Evolutionary conservation across 2,113 vertebrate species (phyloP).

Genomic region (Cinclus mexicanus): DNA sequence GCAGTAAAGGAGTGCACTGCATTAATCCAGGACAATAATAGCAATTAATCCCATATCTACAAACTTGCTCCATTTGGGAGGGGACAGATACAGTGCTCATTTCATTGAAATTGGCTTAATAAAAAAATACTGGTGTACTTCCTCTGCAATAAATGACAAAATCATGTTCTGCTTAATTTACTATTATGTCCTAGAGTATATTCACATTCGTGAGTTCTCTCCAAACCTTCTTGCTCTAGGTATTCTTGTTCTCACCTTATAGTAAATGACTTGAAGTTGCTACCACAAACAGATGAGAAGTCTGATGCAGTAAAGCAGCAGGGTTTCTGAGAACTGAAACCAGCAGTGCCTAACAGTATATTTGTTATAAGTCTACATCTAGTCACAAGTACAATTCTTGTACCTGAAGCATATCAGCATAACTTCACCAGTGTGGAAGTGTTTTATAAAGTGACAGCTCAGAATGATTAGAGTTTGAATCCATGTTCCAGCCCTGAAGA

Average conservation of each 20-base stretch:
- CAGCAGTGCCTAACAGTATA: background rate
- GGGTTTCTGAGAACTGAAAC: background rate
- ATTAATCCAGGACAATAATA: background rate
- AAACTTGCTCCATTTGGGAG: background rate
- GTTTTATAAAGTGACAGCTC: background rate
- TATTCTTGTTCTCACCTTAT: background rate
- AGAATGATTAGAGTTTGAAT: background rate
- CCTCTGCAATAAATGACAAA: background rate
- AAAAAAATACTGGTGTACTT: background rate
- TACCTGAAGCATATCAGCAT: background rate
- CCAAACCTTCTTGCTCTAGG: background rate
- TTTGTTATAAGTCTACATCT: background rate
- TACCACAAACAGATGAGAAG: background rate
- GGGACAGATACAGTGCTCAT: background rate
- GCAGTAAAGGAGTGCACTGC: background rate
- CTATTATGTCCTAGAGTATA: background rate
- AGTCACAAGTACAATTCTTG: background rate
- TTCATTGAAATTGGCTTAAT: background rate
- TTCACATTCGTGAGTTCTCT: background rate
- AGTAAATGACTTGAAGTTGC: background rate
- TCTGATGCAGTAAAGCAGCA: background rate
- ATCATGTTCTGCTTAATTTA: background rate
- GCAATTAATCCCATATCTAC: background rate
- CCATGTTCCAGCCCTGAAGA: background rate
- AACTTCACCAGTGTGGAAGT: background rate